Base-by-base conservation (phyloP, 1,140 invertebrate genomes). In the Dolichoris vasculosae region DNA sequence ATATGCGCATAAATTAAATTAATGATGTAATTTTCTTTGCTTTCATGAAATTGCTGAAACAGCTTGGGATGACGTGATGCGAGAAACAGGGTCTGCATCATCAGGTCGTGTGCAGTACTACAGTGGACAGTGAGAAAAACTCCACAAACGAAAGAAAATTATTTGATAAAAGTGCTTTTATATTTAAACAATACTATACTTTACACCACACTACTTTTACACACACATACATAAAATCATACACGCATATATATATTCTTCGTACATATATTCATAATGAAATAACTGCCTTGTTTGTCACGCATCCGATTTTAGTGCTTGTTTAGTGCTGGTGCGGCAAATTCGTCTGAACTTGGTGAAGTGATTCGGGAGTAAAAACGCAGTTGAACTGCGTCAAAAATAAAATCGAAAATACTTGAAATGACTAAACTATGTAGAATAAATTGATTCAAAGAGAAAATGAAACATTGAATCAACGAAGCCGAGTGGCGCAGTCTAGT, bases 31-130 rank as follows among this genome's bases (percentile, higher is more conserved):
- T 55, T 78, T 86, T 88, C 23, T 88, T 86, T 82, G 15, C 15
- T 82, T 86, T 80, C 46, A 86, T 86, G 73, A 51, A 78, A 75
- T 71, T 15, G 26, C n/a, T 81, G 73, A 82, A 35, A 75, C 84
- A 93, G 93, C 91, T 55, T 93, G 93, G 93, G 91, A 91, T 26
- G 91, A 90, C 30, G 89, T 93, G 48, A 93, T 93, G 90, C 89
- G 89, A 83, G 91, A 91, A 88, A 92, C 91, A 84, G 90, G 90
- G 64, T 88, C 89, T 43, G 90, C 90, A 63, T 85, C 91, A 67
- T 77, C 89, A 43, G 91, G 92, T 63, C 89, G 91, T 82, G 89
- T 92, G 76, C 91, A 92, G 86, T 93, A 92, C 86, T 93, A 93
- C 82, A 93, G 89, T 89, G 92, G 90, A 87, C 91, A 93, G 89